Evolutionary conservation across 1,140 invertebrate species (phyloP), one percentile per base, ranked within the genome.

Genomic region (Bombus waltoni): DNA sequence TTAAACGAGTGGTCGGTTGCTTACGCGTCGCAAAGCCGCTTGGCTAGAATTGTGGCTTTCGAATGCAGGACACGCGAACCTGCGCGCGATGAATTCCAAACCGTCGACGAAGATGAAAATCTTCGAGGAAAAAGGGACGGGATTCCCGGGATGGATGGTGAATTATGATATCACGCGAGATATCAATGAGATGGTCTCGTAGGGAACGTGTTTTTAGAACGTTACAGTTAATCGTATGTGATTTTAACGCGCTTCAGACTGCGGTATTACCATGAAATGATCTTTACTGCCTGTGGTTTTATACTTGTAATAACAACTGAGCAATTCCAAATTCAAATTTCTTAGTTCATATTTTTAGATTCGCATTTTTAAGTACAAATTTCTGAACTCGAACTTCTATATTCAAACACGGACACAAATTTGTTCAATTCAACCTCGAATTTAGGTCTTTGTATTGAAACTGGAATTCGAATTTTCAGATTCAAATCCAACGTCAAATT

Each of bases 1-100:
- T 80, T 62, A 85, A 85, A 85, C 83, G 77, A 80, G n/a, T 68
- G 13, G 3, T 32, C 28, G 22, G 9, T 65, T 71, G 76, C 42
- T 80, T 72, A 62, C 40, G 44, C n/a, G 47, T 18, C 22, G 9
- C 15, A 1, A 0, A 53, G 47, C 47, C 18, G 47, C 47, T 53
- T 18, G 9, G 32, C 18, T n/a, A 72, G 42, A 75, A 65, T 47
- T 40, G 22, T 53, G 22, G 22, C 28, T 53, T 32, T 53, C 44
- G 42, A 77, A 57, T 18, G 28, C 22, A 32, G 25, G 38, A 38
- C 11, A 78, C 65, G 74, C 25, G 44, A 11, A 40, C 40, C 0
- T 2, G 28, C 25, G 28, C 35, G 3, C 25, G 62, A 47, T 79
- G 65, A 47, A 79, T 79, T 79, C 40, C 25, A 25, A 44, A 3